Conservation (phyloP, 2,888 invertebrate genomes). For the Stenodema calcarata region DNA sequence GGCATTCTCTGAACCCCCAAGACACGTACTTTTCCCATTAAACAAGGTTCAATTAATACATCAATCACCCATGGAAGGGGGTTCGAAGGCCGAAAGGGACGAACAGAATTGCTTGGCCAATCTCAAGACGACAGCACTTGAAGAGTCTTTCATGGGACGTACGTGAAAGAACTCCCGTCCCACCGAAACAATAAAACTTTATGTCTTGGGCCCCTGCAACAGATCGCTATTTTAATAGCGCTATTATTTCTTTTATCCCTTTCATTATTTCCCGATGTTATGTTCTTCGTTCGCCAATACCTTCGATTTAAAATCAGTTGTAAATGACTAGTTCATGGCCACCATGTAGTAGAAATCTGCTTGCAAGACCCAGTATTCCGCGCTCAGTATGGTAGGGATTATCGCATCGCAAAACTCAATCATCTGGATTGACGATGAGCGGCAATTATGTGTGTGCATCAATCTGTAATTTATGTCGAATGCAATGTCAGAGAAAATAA, state of each 20-base stretch:
- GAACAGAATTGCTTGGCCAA: neutral
- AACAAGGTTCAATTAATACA: conserved; percentile 36
- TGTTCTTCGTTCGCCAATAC: neutral
- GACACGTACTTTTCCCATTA: conserved; percentile 32
- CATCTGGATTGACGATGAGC: too few relatives aligned
- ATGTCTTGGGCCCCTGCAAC: conserved; percentile 1
- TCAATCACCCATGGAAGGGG: conserved; percentile 21
- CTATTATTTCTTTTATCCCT: conserved; percentile 9
- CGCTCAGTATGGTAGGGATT: too few relatives aligned
- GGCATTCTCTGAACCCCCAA: neutral
- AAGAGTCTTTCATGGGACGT: conserved; percentile 3
- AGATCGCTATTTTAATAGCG: conserved; percentile 37
- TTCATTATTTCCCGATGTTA: neutral
- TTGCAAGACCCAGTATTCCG: too few relatives aligned
- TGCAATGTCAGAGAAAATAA: too few relatives aligned
- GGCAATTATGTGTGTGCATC: too few relatives aligned
- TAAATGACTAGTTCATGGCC: too few relatives aligned
- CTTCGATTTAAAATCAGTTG: too few relatives aligned
- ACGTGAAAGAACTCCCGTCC: conserved; percentile 32
- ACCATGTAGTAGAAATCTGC: too few relatives aligned
- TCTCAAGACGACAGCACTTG: neutral
- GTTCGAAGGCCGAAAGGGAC: neutral
- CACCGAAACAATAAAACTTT: conserved; percentile 42
- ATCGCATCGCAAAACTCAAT: too few relatives aligned
- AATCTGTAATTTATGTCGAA: too few relatives aligned